phyloP scores from a whole-genome alignment of 2,113 vertebrate genomes.

The Thermophis baileyi region DNA sequence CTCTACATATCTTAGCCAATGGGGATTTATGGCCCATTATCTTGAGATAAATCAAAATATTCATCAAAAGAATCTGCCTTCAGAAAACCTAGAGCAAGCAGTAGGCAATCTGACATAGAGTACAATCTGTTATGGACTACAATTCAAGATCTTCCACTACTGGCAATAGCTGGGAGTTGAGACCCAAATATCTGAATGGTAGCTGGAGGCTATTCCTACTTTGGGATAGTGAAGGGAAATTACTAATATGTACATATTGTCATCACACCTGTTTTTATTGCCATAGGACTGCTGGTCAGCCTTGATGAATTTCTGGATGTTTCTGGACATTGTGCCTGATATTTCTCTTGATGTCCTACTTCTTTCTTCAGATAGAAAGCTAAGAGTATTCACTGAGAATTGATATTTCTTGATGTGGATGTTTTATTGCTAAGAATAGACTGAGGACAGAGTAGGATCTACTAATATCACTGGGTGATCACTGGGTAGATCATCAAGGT shows the following conservation, averaged over 20 bases:
- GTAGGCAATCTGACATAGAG: not conserved
- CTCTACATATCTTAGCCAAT: not conserved
- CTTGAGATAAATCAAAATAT: not conserved
- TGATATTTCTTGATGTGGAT: not conserved
- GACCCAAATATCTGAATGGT: not conserved
- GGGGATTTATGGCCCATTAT: not conserved
- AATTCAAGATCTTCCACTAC: not conserved
- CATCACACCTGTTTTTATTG: not conserved
- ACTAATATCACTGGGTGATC: not conserved
- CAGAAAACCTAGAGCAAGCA: not conserved
- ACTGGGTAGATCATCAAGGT: not conserved
- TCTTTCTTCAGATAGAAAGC: not conserved
- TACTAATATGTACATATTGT: not conserved
- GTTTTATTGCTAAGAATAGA: not conserved
- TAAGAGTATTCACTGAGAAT: not conserved
- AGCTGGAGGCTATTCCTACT: not conserved
- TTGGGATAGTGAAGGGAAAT: not conserved
- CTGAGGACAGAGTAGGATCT: not conserved
- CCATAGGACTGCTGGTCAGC: not conserved
- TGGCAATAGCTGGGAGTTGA: not conserved
- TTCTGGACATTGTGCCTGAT: not conserved
- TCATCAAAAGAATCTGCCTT: not conserved
- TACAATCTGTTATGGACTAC: not conserved
- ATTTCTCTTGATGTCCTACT: not conserved
- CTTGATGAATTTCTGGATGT: not conserved